Evolutionary conservation across 2,888 invertebrate species (phyloP), one percentile per base, ranked within the genome.

Genomic region (Lamellibrachia columna): DNA sequence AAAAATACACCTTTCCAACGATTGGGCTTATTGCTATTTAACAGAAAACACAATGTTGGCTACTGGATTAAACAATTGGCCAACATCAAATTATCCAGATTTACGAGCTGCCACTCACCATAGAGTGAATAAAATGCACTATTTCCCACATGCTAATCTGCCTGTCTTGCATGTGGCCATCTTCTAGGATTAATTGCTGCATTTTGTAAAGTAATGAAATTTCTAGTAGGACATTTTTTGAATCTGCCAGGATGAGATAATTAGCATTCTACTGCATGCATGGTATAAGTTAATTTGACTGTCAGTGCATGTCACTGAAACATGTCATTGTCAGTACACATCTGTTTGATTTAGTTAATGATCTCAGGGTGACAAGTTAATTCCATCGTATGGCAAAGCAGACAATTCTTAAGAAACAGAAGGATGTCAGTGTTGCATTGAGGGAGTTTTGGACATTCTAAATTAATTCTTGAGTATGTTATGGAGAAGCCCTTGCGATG

Each of bases 291-390:
- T 75, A 75, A 75, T 75, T 75, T 75, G 75, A 75, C 22, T 75
- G 75, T 75, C 75, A 22, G 22, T 75, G 75, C 75, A 1, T 75
- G 75, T 75, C 75, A 75, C 75, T 22, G 75, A 15, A 75, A 75
- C 75, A 22, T 75, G 75, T 75, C 22, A 75, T 75, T 75, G 75
- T 75, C 75, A 15, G 75, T 22, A 75, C 15, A 75, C 75, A 75
- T 75, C 75, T 75, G 75, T 75, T 75, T 75, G 75, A 75, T 75
- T 75, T 75, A 75, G 75, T 75, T 75, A 75, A 75, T 75, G 75
- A 75, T 75, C 75, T 75, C 75, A 75, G 75, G n/a, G 75, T 75
- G 75, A n/a, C 22, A 75, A 75, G 75, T 75, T 75, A 75, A 75
- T 75, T 75, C n/a, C 15, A 75, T 75, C 75, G n/a, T 6, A 75